Evolutionary conservation across 1,140 invertebrate species (phyloP).

Genomic region (Ericerus pela): DNA sequence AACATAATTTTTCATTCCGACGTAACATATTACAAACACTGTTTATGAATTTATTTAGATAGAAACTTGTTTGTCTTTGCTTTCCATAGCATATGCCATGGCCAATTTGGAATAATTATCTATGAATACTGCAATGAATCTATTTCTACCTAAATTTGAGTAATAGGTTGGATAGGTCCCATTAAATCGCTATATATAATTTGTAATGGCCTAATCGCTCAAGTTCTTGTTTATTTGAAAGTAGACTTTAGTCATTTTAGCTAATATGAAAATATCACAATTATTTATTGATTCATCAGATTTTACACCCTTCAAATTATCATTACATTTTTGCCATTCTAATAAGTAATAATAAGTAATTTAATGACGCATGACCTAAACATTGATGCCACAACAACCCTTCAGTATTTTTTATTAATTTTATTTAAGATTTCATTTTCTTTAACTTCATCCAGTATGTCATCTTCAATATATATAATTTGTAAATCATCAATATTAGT

Average conservation of each 20-base stretch:
- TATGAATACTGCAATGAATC: background rate
- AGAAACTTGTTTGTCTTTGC: background rate
- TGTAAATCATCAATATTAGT: too few species aligned
- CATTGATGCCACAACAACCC: background rate
- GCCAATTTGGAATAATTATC: background rate
- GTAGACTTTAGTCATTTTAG: background rate
- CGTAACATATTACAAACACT: background rate
- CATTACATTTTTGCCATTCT: background rate
- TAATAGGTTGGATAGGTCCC: background rate
- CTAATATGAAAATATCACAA: background rate
- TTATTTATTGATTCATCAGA: background rate
- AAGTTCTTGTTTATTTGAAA: background rate
- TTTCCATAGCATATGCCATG: background rate
- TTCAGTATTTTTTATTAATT: too few species aligned
- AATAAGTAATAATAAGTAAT: background rate
- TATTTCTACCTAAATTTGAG: background rate
- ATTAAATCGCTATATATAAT: background rate
- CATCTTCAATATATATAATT: too few species aligned
- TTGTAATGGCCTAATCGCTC: background rate
- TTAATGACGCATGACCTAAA: background rate
- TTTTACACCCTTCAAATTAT: background rate
- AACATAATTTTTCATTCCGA: background rate
- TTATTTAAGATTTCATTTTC: too few species aligned
- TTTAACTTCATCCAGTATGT: too few species aligned
- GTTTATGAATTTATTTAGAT: background rate